Evolutionary conservation across 2,797 vertebrate genomes (phyloP), one percentile per base, ranked within the genome.

Genomic region (Melanotaenia pygmaea): DNA sequence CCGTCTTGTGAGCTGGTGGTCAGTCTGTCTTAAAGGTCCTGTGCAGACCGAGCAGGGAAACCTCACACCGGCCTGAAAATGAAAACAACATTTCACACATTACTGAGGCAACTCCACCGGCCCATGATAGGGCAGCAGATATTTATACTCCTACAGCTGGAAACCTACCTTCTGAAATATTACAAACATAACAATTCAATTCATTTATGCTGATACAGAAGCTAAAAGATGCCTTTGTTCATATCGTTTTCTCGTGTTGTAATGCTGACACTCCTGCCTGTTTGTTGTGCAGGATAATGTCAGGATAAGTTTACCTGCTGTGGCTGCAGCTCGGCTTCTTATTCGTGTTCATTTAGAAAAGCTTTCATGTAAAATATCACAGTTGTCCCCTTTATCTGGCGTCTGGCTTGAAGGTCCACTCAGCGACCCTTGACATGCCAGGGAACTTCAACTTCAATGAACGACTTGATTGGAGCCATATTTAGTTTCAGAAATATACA

Each of bases 31-130:
- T 57, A 66, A 64, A 73, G 67, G 67, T 54, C 70, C 51, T 74
- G 62, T 65, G 47, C 54, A 72, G 65, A 50, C 65, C 51, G 71
- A 43, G 59, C 70, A 53, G 5, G 65, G 68, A 70, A 76, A 64
- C 74, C 57, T 78, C 53, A 86, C 80, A 86, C 70, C 69, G n/a
- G 53, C 80, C 89, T 92, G 83, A 1, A 89, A 85, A 77, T 6
- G 16, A 78, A 59, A 67, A 51, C 37, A 83, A 47, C 1, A 84
- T 6, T 22, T 54, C 35, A 77, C 28, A 63, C 56, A 28, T 51
- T 43, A 70, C 1, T 64, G 32, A 53, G 28, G 10, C 1, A 61
- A 26, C 16, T 18, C 3, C 0, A 24, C 14, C 14, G 9, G 30
- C 0, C 45, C 9, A 26, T 0, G 18, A 1, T 14, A 43, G 1